These are phyloP conservation scores for Acleris sparsana DNA, from an alignment of 2,888 invertebrate species.

Conservation along the genomic window DNA sequence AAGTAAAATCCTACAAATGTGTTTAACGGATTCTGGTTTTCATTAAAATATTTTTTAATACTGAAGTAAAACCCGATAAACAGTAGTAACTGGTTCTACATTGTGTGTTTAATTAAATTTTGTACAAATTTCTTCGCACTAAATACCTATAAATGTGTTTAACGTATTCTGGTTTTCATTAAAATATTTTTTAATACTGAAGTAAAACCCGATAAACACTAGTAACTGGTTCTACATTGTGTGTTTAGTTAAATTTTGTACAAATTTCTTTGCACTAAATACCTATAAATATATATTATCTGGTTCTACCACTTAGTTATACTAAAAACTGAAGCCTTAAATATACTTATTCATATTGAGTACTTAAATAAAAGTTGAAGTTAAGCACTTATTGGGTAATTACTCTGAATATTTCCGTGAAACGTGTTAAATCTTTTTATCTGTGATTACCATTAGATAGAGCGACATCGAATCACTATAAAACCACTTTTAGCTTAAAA, in stretches of 20 bases:
- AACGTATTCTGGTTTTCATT: no score
- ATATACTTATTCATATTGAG: no score
- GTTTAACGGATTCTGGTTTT: no score
- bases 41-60: background rate
- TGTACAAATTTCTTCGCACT: background rate
- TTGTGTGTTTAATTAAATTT: background rate
- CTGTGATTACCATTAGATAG: no score
- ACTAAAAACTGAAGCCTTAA: background rate
- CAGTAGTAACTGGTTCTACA: background rate
- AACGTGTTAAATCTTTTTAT: background rate
- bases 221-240: constrained; percentile 1
- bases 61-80: background rate
- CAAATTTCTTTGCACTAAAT: background rate
- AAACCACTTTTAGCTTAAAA: no score
- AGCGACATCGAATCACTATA: no score
- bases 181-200: background rate
- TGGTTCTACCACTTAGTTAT: constrained; percentile 1
- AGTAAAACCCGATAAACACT: background rate
- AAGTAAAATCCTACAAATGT: no score
- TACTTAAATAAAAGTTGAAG: background rate
- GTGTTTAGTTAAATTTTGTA: background rate
- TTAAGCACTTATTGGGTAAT: constrained; percentile 1
- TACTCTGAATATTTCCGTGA: background rate
- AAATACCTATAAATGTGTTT: background rate
- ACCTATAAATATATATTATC: constrained; percentile 6